These are phyloP conservation scores for Mnemiopsis leidyi DNA, from an alignment of 37 sponge, comb jelly and placozoan species.

Conservation along the genomic window DNA sequence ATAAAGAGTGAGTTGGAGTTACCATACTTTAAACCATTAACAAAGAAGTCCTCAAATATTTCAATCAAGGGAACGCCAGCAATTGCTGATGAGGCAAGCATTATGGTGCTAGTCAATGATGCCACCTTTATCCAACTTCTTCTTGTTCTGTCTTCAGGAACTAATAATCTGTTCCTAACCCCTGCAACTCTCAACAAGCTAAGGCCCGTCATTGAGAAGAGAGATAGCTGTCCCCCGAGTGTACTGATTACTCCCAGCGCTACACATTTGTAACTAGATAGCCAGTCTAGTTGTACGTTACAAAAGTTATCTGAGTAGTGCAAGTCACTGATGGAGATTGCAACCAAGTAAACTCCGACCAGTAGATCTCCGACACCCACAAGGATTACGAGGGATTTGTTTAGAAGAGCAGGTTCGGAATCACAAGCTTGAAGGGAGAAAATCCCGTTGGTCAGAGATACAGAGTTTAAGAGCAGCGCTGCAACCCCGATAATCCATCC, in stretches of 20 bases:
- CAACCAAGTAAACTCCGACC: neutral
- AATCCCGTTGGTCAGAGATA: neutral
- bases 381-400: neutral
- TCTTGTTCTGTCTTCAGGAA: neutral
- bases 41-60: neutral
- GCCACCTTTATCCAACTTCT: neutral
- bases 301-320: neutral
- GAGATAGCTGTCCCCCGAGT: neutral
- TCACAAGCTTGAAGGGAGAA: neutral
- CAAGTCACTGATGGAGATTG: neutral
- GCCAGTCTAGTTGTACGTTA: neutral
- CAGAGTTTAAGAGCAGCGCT: neutral
- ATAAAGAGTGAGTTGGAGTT: neutral
- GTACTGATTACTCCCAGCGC: neutral
- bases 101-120: neutral
- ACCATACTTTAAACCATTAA: neutral
- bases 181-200: neutral
- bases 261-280: neutral
- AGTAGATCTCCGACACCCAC: neutral
- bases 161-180: neutral
- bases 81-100: neutral
- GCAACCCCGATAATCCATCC: neutral
- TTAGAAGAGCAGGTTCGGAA: neutral
- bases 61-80: neutral
- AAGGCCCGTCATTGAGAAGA: neutral